These are phyloP conservation scores for Isichthys henryi DNA, from an alignment of 2,113 vertebrate species.

Conservation along the genomic window DNA sequence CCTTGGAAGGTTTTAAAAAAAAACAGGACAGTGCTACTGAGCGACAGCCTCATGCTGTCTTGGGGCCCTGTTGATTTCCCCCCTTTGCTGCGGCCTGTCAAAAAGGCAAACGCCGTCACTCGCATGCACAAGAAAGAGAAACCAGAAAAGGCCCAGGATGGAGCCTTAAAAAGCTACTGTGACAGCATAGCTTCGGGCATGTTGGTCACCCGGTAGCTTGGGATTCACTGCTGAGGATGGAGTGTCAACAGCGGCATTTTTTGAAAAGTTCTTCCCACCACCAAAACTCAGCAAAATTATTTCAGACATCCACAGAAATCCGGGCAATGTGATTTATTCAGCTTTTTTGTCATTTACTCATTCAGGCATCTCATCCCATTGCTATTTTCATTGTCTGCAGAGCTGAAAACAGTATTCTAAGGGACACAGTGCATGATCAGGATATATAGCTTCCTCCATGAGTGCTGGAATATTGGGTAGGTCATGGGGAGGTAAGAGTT, in stretches of 20 bases:
- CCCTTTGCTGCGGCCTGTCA: neutral
- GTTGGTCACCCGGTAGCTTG: neutral
- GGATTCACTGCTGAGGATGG: neutral
- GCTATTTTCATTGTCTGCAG: neutral
- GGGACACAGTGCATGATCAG: neutral
- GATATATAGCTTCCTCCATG: neutral
- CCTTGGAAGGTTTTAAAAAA: neutral
- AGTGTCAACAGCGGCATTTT: neutral
- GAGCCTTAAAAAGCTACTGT: neutral
- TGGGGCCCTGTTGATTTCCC: neutral
- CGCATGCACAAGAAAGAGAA: neutral
- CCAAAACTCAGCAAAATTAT: neutral
- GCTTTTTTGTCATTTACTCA: neutral
- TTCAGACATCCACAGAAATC: neutral
- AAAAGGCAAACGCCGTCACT: neutral
- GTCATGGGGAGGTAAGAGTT: neutral
- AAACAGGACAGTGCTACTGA: neutral
- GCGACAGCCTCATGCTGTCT: neutral
- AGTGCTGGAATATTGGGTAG: neutral
- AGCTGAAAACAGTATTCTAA: neutral
- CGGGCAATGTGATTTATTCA: neutral
- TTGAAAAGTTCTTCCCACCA: neutral
- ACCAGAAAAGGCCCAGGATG: neutral
- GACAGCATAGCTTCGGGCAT: conserved; percentile 12
- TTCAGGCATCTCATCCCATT: neutral